Base-by-base conservation (phyloP, 2,113 vertebrate species). In the Phalacrocorax carbo region DNA sequence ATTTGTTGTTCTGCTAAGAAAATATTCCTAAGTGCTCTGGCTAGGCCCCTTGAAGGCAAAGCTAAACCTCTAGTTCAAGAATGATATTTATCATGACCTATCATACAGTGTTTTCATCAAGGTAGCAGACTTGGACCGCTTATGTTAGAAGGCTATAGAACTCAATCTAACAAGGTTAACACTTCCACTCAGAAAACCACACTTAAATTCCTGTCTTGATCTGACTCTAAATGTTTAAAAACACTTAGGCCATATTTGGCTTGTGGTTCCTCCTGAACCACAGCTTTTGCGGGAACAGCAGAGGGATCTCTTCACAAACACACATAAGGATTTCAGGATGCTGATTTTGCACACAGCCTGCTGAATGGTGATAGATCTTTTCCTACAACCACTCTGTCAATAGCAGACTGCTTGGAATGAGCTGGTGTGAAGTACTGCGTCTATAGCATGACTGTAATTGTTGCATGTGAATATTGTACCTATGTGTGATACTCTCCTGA, bases 141-240 rank as follows among this genome's bases (percentile, higher is more conserved):
- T 70, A 49, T 40, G 32, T 94, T 88, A 66, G 71, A 73, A 83
- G 38, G 5, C 52, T 78, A 2, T 15, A 64, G 93, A 86, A 83
- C 44, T 86, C 80, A 66, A 51, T 90, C 55, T 93, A 82, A 79
- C 88, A 93, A 85, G 34, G 5, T 79, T 84, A 95, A 93, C n/a
- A 18, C 55, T 68, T 89, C 57, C 51, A 75, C 55, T 91, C 66
- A 90, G 65, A 51, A 91, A 94, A 71, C 61, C 40, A 42, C 65
- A 34, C 60, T 79, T 75, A 64, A 85, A 91, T 89, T 95, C 81
- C 48, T 78, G 34, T 64, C 48, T 91, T 86, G 48, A 90, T 57
- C 38, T 38, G 48, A 48, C 18, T 82, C 48, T 79, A 64, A 70
- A 82, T 88, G 57, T 48, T 52, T 79, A 27, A 84, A 84, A 94